These are phyloP conservation scores for Ylistrum balloti DNA, from an alignment of 1,140 invertebrate species.

Conservation along the genomic window DNA sequence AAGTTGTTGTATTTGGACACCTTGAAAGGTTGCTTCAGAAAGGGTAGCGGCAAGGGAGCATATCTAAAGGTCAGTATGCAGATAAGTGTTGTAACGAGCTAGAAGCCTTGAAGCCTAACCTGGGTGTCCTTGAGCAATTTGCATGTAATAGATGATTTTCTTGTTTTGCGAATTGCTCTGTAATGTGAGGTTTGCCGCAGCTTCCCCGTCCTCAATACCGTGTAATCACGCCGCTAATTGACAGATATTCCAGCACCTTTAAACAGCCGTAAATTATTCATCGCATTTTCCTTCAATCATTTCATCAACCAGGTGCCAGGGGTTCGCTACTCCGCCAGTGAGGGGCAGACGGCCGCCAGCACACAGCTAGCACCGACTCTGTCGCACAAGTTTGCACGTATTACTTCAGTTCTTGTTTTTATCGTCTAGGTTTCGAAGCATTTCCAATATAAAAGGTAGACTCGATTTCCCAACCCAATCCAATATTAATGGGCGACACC, in stretches of 20 bases:
- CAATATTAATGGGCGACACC: conserved; percentile 38
- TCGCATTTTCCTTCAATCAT: conserved; percentile 34
- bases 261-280: conserved; percentile 13
- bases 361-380: background rate
- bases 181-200: conserved; percentile 21
- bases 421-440: conserved; percentile 19
- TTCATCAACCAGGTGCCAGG: conserved; percentile 31
- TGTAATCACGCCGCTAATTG: conserved; percentile 38
- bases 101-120: background rate
- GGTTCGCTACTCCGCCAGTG: background rate
- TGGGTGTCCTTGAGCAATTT: background rate
- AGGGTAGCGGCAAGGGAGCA: too few species aligned
- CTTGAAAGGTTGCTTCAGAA: too few species aligned
- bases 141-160: conserved; percentile 39
- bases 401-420: conserved; percentile 10
- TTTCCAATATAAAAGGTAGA: conserved; percentile 40
- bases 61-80: background rate
- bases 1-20: too few species aligned
- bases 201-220: background rate
- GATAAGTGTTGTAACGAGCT: background rate
- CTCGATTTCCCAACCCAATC: background rate
- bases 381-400: conserved; percentile 23
- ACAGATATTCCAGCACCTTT: conserved; percentile 38
- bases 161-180: conserved; percentile 9
- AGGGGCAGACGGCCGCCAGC: background rate